Conservation (phyloP, 2,888 invertebrate species). For the Hyppa rectilinea region DNA sequence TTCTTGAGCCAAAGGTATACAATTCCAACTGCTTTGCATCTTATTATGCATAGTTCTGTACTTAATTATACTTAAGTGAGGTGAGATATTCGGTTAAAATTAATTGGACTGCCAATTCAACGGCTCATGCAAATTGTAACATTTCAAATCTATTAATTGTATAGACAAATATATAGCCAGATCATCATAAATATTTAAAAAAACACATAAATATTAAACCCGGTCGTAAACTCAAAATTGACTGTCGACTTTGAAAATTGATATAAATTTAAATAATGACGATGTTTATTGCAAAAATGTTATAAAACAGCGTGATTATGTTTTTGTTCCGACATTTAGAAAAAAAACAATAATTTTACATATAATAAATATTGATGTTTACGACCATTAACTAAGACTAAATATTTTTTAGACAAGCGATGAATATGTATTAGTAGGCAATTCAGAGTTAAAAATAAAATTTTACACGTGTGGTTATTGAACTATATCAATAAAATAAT, state of each 20-base stretch:
- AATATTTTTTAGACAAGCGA: not conserved
- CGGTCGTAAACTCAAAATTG: conserved; percentile 22
- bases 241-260: conserved; percentile 17
- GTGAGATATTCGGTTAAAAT: conserved; percentile 33
- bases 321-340: conserved; percentile 15
- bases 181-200: conserved; percentile 35
- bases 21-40: conserved; percentile 22
- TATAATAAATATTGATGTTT: conserved; percentile 23
- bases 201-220: conserved; percentile 31
- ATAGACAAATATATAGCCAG: conserved; percentile 24
- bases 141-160: conserved; percentile 47
- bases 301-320: conserved; percentile 40
- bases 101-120: conserved; percentile 35
- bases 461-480: not conserved
- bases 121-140: conserved; percentile 28
- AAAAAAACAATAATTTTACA: conserved; percentile 14
- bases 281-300: conserved; percentile 39
- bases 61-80: conserved; percentile 26
- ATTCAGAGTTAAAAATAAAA: conserved; percentile 1
- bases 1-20: conserved; percentile 15
- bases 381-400: not conserved
- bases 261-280: conserved; percentile 34
- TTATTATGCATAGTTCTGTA: conserved; percentile 33
- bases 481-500: conserved; percentile 16
- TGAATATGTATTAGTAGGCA: conserved; percentile 29